A percentile compares a stretch with the other conserved stretches of the same genome.
Conservation (phyloP, 2,888 invertebrate genomes). For the Dromius quadrimaculatus region DNA sequence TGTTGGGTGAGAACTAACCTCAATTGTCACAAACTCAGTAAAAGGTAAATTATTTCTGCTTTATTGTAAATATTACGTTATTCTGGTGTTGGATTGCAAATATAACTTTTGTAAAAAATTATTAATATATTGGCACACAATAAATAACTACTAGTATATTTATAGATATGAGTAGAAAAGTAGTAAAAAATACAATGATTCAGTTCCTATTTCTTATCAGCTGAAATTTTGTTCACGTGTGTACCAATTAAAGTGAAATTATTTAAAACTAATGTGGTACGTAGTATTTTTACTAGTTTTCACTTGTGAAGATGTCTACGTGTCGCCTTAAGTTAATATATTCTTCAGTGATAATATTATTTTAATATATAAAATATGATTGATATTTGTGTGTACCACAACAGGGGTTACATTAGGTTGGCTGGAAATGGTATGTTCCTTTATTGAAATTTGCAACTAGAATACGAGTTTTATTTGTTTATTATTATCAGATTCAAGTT, state of each 20-base stretch:
- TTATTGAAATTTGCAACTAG: no score
- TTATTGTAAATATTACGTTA: conserved; percentile 17
- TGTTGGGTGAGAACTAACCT: conserved; percentile 45
- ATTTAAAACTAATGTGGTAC: background rate
- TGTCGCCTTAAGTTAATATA: no score
- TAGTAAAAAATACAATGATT: no score
- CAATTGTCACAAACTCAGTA: conserved; percentile 19
- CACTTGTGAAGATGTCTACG: background rate
- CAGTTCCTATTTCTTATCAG: conserved; percentile 28
- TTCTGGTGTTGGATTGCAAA: conserved; percentile 21
- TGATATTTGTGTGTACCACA: conserved; percentile 5
- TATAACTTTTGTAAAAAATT: no score
- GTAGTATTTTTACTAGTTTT: background rate
- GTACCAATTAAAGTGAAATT: background rate
- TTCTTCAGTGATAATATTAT: background rate
- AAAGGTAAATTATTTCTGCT: conserved; percentile 35
- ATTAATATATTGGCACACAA: no score
- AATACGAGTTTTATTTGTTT: no score
- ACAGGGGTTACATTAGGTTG: conserved; percentile 5
- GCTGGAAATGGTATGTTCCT: conserved; percentile 16
- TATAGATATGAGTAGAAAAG: conserved; percentile 26
- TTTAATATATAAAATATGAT: conserved; percentile 7
- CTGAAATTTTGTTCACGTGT: background rate
- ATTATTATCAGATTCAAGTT: no score
- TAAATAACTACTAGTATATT: no score